These are phyloP conservation scores for Neoarius graeffei DNA, from an alignment of 2,113 vertebrate genomes.

Conservation along the genomic window DNA sequence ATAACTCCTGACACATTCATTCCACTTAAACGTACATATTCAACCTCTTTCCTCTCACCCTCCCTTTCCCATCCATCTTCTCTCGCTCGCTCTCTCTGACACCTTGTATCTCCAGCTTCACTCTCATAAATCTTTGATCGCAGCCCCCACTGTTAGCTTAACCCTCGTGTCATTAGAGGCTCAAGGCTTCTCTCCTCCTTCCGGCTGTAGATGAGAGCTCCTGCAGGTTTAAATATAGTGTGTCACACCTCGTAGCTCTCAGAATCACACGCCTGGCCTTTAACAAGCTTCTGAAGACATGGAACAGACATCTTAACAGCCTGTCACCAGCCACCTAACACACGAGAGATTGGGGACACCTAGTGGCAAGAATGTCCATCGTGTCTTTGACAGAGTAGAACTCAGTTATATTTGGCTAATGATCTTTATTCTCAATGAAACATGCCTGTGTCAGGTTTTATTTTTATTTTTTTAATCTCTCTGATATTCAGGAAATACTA, in stretches of 20 bases:
- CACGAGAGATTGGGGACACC: constrained; percentile 62
- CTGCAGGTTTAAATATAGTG: constrained; percentile 43
- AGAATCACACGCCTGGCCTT: constrained; percentile 43
- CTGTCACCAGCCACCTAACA: constrained; percentile 37
- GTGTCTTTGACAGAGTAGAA: neutral
- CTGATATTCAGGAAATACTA: neutral
- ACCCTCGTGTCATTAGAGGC: constrained; percentile 21
- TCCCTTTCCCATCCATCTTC: neutral
- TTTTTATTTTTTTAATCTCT: too few species aligned
- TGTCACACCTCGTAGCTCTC: constrained; percentile 38
- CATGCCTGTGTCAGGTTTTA: neutral
- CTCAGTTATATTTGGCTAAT: neutral
- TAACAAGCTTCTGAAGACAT: constrained; percentile 49
- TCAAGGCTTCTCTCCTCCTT: constrained; percentile 35
- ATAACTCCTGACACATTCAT: neutral
- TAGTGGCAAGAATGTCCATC: constrained; percentile 66
- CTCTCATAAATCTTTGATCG: constrained; percentile 33
- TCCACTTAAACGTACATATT: constrained; percentile 6
- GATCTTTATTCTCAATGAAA: neutral
- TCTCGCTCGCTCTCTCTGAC: constrained; percentile 1
- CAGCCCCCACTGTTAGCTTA: constrained; percentile 5
- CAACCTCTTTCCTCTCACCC: constrained; percentile 8
- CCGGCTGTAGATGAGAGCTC: constrained; percentile 29
- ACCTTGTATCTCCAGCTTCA: constrained; percentile 9
- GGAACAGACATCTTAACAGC: constrained; percentile 42